These are phyloP conservation scores for Gymnothorax javanicus DNA, from an alignment of 2,797 vertebrate species.

Conservation along the genomic window DNA sequence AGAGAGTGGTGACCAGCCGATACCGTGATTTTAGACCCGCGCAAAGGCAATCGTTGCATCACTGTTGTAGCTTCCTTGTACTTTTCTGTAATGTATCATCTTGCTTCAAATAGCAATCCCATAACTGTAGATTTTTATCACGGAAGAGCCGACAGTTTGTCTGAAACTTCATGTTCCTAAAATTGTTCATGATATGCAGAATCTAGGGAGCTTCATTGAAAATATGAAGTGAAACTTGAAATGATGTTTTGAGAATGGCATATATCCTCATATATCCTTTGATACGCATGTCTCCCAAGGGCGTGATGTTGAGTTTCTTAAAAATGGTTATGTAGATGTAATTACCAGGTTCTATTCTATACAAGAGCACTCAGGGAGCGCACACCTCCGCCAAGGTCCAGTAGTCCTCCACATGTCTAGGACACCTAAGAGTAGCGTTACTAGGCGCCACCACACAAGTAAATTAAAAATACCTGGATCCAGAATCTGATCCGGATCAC, in stretches of 20 bases:
- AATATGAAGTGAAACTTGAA: background rate
- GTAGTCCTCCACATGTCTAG: too few relatives aligned
- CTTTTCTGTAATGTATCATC: background rate
- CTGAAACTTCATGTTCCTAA: background rate
- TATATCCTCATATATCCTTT: background rate
- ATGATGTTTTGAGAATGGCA: background rate
- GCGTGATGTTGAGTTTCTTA: background rate
- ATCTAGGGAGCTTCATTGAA: background rate
- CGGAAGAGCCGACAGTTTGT: background rate
- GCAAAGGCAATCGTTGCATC: background rate
- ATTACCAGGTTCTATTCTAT: background rate
- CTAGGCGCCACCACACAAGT: too few relatives aligned
- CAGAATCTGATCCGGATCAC: too few relatives aligned
- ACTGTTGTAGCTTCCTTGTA: background rate
- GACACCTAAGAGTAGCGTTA: too few relatives aligned
- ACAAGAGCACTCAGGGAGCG: too few relatives aligned
- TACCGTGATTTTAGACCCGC: background rate
- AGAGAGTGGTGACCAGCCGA: background rate
- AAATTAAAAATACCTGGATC: too few relatives aligned
- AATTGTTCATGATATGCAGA: too few relatives aligned
- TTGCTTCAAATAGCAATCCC: background rate
- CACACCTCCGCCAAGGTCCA: too few relatives aligned
- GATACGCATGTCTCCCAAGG: background rate
- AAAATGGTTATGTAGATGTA: background rate
- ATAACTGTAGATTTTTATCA: background rate